Conservation (phyloP, 2,797 vertebrate genomes). For the Coccyzus lansbergi region DNA sequence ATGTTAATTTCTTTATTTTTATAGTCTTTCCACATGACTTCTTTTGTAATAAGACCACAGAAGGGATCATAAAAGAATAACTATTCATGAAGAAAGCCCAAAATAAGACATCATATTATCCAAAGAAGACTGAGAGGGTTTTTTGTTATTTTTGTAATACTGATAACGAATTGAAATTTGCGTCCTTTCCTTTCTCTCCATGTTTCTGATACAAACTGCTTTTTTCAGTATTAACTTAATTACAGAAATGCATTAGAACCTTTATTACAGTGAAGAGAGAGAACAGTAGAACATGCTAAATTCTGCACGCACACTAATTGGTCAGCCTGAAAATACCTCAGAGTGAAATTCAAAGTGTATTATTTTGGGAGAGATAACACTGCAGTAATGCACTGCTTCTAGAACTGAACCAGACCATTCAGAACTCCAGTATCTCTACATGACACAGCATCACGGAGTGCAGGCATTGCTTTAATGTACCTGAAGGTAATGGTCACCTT, state of each 20-base stretch:
- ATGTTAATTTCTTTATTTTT: not conserved
- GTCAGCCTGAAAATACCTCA: not conserved
- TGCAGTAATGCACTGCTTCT: not conserved
- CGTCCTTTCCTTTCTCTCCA: not conserved
- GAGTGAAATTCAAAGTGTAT: not conserved
- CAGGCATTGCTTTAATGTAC: not conserved
- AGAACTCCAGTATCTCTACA: not conserved
- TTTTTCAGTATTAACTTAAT: not conserved
- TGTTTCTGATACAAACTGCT: not conserved
- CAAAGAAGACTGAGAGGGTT: not conserved
- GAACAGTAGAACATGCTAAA: not conserved
- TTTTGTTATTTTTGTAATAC: not conserved
- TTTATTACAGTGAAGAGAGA: not conserved
- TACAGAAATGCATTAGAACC: not conserved
- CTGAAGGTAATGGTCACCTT: conserved; percentile 6
- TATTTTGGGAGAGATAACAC: not conserved
- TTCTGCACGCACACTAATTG: not conserved
- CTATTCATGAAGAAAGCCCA: not conserved
- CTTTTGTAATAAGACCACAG: not conserved
- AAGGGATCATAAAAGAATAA: not conserved
- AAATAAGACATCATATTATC: not conserved
- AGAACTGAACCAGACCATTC: not conserved
- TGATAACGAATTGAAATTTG: not conserved
- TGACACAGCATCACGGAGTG: not conserved
- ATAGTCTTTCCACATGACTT: not conserved